A percentile compares a stretch with the other conserved stretches of the same genome.
These are phyloP conservation scores for Ginglymostoma cirratum DNA, from an alignment of 2,113 vertebrate species.

Conservation along the genomic window DNA sequence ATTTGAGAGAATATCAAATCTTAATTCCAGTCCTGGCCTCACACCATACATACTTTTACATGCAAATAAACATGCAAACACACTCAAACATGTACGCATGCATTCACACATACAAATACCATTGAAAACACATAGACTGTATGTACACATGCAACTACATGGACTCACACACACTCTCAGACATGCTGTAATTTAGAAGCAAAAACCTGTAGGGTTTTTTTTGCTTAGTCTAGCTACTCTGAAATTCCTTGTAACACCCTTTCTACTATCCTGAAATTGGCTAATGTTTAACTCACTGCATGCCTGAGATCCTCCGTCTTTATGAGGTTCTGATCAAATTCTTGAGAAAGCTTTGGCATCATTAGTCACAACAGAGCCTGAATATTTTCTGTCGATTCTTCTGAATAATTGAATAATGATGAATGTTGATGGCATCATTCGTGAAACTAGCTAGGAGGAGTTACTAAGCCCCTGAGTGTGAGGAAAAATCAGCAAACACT, in stretches of 20 bases:
- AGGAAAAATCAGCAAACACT: slow-evolving; percentile 22
- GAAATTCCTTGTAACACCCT: not conserved
- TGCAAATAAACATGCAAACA: not conserved
- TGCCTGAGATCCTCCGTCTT: not conserved
- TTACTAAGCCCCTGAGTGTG: slow-evolving; percentile 10
- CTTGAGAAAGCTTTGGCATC: not conserved
- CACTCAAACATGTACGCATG: not conserved
- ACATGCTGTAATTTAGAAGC: not conserved
- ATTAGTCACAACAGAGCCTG: slow-evolving; percentile 10
- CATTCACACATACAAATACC: not conserved
- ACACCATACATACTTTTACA: not conserved
- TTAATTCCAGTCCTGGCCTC: not conserved
- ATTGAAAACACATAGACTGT: not conserved
- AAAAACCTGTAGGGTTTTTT: not conserved
- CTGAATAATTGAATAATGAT: slow-evolving; percentile 30
- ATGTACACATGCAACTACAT: not conserved
- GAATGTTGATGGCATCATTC: slow-evolving; percentile 2
- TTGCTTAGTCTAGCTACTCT: not conserved
- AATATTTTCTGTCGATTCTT: slow-evolving; percentile 29
- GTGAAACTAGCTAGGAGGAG: slow-evolving; percentile 29
- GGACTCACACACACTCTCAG: not conserved
- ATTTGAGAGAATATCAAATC: not conserved
- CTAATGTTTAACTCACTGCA: not conserved
- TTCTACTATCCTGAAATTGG: not conserved
- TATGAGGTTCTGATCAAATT: not conserved